Evolutionary conservation across 2,113 vertebrate species (phyloP), one percentile per base, ranked within the genome.

Genomic region (Mohoua ochrocephala): DNA sequence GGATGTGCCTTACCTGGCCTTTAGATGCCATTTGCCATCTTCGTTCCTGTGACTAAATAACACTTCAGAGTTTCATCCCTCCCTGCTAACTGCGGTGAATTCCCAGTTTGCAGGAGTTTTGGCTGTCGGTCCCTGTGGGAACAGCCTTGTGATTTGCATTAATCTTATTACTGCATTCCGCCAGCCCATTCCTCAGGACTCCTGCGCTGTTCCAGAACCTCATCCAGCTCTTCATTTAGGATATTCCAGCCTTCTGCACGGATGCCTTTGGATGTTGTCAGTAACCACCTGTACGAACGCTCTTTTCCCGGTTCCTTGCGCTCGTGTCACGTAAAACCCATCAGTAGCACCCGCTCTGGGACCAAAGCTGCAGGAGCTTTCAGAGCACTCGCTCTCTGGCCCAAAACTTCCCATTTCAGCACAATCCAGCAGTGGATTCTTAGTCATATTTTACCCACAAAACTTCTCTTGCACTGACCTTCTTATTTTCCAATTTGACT

Each of bases 131-230:
- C 42, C 60, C 59, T 13, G 19, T 35, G 84, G 67, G 91, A 84
- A 30, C 74, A 75, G 69, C 84, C 81, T 63, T 84, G 81, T 84
- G 84, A 90, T 94, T 63, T 79, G 81, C 82, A 64, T 71, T 95
- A 78, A 79, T 94, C 92, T 89, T 17, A 78, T 91, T 87, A 82
- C 21, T 74, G 61, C 92, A 64, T 91, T 95, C 93, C 91, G 59
- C 16, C 39, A 65, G 81, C 27, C 89, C 47, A 5, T 77, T 94
- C 60, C 74, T 89, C 15, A 6, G 77, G 56, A 76, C 24, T 59
- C 61, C 82, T 59, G 64, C 23, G 82, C 53, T 79, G 44, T 54
- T 83, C 86, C 79, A 89, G 79, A 73, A 37, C 83, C 76, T 90
- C 74, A 63, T 37, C 92, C 23, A 9, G 11, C 14, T 68, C 94